Conservation (phyloP, 1,140 invertebrate species). For the Drosophila cardini region DNA sequence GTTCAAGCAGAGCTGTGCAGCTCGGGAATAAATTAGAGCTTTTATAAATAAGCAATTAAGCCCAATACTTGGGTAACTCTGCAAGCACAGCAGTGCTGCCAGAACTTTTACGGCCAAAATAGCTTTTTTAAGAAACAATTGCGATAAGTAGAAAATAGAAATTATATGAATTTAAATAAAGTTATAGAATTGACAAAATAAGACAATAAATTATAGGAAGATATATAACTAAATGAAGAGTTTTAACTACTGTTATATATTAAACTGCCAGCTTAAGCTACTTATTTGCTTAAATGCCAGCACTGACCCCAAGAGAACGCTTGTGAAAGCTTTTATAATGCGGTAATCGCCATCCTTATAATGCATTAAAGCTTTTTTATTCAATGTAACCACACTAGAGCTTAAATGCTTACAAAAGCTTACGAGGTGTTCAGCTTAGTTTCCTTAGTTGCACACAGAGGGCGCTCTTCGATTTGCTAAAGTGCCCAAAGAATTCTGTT, state of each 20-base stretch:
- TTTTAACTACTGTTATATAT: too few species aligned
- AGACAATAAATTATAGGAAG: too few species aligned
- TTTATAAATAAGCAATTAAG: background rate
- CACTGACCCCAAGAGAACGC: background rate
- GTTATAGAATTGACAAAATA: too few species aligned
- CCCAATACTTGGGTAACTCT: background rate
- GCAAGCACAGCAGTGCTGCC: background rate
- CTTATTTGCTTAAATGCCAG: too few species aligned
- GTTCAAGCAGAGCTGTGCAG: background rate
- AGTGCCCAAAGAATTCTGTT: background rate
- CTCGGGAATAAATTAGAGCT: background rate
- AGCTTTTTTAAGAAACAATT: too few species aligned
- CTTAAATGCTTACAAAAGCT: background rate
- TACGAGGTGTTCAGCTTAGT: background rate
- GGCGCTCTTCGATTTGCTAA: background rate
- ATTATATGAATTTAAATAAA: too few species aligned
- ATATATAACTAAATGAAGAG: too few species aligned
- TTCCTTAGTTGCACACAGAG: conserved; percentile 2
- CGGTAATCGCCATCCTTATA: background rate
- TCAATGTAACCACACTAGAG: background rate
- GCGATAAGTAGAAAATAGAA: too few species aligned
- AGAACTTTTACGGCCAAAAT: too few species aligned
- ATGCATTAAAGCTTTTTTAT: conserved; percentile 1
- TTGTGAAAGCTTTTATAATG: conserved; percentile 1
- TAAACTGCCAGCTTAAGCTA: too few species aligned